A percentile compares a stretch with the other conserved stretches of the same genome.
phyloP scores from a whole-genome alignment of 2,113 vertebrate species.

The Philantomba maxwellii region DNA sequence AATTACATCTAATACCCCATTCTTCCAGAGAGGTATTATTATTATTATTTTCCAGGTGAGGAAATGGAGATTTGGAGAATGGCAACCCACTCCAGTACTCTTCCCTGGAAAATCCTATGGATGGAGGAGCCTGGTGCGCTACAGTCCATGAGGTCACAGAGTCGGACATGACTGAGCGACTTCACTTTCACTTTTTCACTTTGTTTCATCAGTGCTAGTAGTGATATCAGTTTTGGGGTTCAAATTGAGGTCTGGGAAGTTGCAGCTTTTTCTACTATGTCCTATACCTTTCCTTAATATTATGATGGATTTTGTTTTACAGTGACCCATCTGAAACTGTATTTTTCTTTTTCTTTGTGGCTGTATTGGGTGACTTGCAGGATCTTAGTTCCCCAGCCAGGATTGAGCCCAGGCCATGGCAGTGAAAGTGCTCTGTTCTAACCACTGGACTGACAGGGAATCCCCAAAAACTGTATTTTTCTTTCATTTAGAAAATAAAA shows the following conservation, averaged over 20 bases:
- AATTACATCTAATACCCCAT: background rate
- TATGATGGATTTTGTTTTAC: background rate
- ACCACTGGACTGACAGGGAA: background rate
- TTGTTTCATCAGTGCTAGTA: background rate
- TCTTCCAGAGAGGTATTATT: background rate
- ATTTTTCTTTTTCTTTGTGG: background rate
- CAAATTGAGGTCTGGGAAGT: background rate
- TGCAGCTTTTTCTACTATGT: background rate
- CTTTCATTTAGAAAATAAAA: conserved; percentile 26
- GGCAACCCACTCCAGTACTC: background rate
- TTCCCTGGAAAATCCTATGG: background rate
- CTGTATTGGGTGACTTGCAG: background rate
- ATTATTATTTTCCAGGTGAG: background rate
- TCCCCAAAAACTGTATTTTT: background rate
- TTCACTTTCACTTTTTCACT: background rate
- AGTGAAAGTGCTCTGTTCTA: background rate
- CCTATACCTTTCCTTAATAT: background rate
- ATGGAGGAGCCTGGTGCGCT: background rate
- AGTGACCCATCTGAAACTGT: background rate
- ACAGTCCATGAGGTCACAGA: background rate
- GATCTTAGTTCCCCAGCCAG: background rate
- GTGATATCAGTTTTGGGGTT: background rate
- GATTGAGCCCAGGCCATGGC: background rate
- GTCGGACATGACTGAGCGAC: accelerated
- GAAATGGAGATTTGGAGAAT: background rate